phyloP scores from a whole-genome alignment of 1,140 invertebrate genomes.

The Drosophila teissieri region DNA sequence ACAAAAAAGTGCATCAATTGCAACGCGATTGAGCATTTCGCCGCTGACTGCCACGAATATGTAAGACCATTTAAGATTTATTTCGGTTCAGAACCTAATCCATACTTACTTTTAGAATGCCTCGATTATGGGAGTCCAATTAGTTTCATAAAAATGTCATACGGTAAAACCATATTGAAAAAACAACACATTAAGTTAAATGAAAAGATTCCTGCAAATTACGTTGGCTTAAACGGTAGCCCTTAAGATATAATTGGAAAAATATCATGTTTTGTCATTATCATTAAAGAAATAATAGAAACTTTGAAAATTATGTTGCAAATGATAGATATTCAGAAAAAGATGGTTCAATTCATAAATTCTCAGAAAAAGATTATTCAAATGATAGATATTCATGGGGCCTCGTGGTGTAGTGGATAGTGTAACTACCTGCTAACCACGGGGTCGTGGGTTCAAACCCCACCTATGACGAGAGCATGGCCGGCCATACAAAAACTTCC shows the following conservation, averaged over 20 bases:
- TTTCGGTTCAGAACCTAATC: neutral
- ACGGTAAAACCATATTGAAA: neutral
- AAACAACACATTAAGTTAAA: neutral
- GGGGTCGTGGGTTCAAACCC: too few relatives aligned
- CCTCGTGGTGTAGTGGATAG: too few relatives aligned
- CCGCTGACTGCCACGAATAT: slow-evolving; percentile 6
- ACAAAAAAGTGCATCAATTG: too few relatives aligned
- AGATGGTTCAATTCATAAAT: neutral
- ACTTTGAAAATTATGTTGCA: neutral
- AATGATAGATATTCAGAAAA: neutral
- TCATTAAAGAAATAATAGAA: neutral
- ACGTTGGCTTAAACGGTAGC: slow-evolving; percentile 3
- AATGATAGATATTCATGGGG: neutral
- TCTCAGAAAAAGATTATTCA: neutral
- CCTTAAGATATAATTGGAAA: neutral
- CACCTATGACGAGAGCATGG: too few relatives aligned
- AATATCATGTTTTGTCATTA: slow-evolving; percentile 1
- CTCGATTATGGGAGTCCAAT: slow-evolving; percentile 8
- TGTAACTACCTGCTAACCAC: too few relatives aligned
- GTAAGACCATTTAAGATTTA: slow-evolving; percentile 1
- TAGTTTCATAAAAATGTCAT: neutral
- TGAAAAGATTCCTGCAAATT: too few relatives aligned
- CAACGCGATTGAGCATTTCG: too few relatives aligned
- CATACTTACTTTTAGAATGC: slow-evolving; percentile 2
- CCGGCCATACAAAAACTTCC: too few relatives aligned